Base-by-base conservation (phyloP, 2,797 vertebrate species). In the Sorex maritimensis region DNA sequence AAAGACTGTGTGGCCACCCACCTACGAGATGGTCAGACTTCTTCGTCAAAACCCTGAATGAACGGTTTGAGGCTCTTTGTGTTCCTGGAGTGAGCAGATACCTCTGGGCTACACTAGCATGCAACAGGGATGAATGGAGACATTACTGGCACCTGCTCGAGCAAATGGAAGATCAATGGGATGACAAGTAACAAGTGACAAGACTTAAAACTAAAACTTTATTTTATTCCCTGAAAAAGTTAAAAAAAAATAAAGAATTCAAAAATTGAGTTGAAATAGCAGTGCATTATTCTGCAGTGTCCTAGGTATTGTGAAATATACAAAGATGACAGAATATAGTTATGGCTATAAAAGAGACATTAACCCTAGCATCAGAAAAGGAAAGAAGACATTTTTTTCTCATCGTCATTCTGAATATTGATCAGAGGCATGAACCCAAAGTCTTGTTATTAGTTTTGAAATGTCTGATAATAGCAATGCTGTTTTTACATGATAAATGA, bases 401-500 rank as follows among this genome's bases (percentile, higher is more conserved):
- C 52, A 55, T 17, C 13, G 14, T 10, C 52, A 15, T 1, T 55
- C 30, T 44, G 15, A 41, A 21, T 79, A 24, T 7, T 81, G 38
- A 34, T 52, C 38, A 34, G 61, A 58, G 24, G n/a, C n/a, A 74
- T 63, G 55, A 85, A 61, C 19, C 74, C 44, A 95, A 71, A 4
- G 67, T 77, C 17, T 79, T 19, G 67, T 24, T 65, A 44, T 82
- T 83, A n/a, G 58, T 92, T 95, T 17, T 88, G 79, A 74, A 90
- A 79, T 52, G 38, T 86, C 74, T 55, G 68, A 68, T 74, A 67
- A 82, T 77, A 95, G 21, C 49, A 65, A 55, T 7, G 78, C 68
- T 94, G 12, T 90, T 46, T 89, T 96, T 52, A 92, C 13, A 73
- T 77, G 26, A 90, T 46, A 87, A 84, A 67, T 58, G 38, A 88